These are phyloP conservation scores for Lucifuga dentata DNA, from an alignment of 2,113 vertebrate genomes.

Conservation along the genomic window DNA sequence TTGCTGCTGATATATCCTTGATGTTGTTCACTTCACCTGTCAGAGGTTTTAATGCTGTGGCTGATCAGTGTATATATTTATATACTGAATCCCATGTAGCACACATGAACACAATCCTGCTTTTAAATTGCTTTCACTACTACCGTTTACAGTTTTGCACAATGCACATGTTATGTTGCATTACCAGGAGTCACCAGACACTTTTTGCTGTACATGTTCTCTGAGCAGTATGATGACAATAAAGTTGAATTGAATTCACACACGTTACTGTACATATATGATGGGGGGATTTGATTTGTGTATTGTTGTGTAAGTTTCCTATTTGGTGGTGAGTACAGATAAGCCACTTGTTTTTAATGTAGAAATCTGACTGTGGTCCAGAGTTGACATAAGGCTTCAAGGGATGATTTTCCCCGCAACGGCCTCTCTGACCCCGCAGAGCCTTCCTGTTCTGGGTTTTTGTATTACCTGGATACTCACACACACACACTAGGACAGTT, in stretches of 20 bases:
- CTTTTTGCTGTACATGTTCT: too few species aligned
- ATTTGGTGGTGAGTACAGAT: constrained; percentile 24
- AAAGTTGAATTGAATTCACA: too few species aligned
- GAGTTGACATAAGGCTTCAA: constrained; percentile 51
- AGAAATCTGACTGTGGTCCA: constrained; percentile 22
- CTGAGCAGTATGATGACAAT: too few species aligned
- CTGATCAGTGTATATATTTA: too few species aligned
- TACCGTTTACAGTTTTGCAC: too few species aligned
- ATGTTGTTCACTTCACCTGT: too few species aligned
- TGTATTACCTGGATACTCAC: constrained; percentile 36
- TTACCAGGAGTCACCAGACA: too few species aligned
- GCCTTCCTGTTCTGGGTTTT: constrained; percentile 64
- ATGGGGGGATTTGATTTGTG: constrained; percentile 10
- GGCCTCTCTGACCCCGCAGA: constrained; percentile 48
- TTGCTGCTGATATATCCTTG: too few species aligned
- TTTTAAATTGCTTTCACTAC: too few species aligned
- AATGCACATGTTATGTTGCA: too few species aligned
- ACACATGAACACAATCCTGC: not conserved
- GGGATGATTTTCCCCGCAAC: constrained; percentile 56
- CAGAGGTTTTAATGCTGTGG: too few species aligned
- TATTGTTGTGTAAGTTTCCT: constrained; percentile 17
- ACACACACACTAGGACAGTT: not conserved
- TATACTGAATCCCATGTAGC: not conserved
- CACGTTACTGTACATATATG: not conserved
- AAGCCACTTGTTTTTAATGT: constrained; percentile 60